A percentile compares a stretch with the other conserved stretches of the same genome.
Evolutionary conservation across 2,797 vertebrate species (phyloP).

Genomic region (Limosa lapponica): DNA sequence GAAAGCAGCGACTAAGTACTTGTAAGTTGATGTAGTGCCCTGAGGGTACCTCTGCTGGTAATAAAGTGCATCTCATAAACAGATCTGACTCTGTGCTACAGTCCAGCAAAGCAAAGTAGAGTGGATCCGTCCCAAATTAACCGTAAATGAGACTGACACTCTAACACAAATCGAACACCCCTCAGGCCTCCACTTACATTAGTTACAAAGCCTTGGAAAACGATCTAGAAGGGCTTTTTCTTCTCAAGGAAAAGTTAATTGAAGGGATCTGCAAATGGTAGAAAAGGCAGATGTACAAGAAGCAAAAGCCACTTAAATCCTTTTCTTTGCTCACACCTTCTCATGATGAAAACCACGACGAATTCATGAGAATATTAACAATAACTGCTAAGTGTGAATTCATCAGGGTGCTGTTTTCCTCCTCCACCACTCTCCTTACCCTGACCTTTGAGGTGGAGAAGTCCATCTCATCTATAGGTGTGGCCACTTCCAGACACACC

Average conservation of each 20-base stretch:
- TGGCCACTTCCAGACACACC: background rate
- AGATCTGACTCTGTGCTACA: background rate
- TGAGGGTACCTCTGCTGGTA: background rate
- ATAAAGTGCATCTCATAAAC: conserved; percentile 12
- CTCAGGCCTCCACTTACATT: background rate
- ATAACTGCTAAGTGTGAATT: background rate
- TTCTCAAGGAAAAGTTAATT: background rate
- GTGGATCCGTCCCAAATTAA: background rate
- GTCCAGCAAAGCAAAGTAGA: conserved; percentile 15
- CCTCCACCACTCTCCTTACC: background rate
- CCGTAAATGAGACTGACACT: conserved; percentile 12
- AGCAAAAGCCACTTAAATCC: background rate
- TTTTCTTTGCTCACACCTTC: background rate
- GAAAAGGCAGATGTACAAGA: background rate
- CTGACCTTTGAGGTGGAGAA: background rate
- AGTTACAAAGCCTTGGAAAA: conserved; percentile 13
- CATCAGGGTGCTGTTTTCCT: background rate
- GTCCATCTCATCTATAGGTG: background rate
- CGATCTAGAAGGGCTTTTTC: background rate
- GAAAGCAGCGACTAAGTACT: background rate
- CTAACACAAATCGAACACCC: background rate
- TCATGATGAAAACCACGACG: background rate
- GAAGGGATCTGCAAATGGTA: background rate
- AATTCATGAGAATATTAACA: too few relatives aligned
- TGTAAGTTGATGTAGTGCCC: conserved; percentile 23